Percentiles rank a stretch among this genome's conserved stretches.
Evolutionary conservation across 2,888 invertebrate species (phyloP).

Genomic region (Melanchra persicariae): DNA sequence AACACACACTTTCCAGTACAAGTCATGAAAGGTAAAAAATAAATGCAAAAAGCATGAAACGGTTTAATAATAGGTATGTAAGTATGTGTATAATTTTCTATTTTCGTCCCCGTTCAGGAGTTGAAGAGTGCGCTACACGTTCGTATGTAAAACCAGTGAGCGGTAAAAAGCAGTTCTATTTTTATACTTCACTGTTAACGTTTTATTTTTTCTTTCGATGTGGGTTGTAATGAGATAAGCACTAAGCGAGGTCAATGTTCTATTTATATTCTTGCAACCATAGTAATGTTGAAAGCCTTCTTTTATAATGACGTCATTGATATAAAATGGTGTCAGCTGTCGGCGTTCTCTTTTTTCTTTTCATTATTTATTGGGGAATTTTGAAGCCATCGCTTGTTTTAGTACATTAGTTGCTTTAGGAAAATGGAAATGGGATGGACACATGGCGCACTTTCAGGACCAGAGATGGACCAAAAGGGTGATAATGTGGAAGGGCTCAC

Average conservation of each 20-base stretch:
- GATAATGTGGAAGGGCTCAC: no score
- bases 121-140: slow-evolving; percentile 5
- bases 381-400: no score
- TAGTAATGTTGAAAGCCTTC: slow-evolving; percentile 52
- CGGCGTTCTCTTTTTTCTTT: slow-evolving; percentile 14
- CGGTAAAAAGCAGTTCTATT: slow-evolving; percentile 52
- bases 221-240: slow-evolving; percentile 62
- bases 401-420: no score
- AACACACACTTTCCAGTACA: background rate
- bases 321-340: slow-evolving; percentile 44
- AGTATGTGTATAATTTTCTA: slow-evolving; percentile 31
- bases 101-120: slow-evolving; percentile 28
- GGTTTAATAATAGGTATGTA: background rate
- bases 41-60: background rate
- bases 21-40: background rate
- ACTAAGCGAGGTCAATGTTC: slow-evolving; percentile 46
- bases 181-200: slow-evolving; percentile 43
- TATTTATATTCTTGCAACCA: slow-evolving; percentile 56
- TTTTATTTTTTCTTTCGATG: slow-evolving; percentile 53
- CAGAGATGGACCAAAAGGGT: no score
- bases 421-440: no score
- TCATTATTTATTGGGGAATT: slow-evolving; percentile 9
- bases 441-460: no score
- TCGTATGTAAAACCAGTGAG: slow-evolving; percentile 32
- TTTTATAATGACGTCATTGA: slow-evolving; percentile 47